phyloP scores from a whole-genome alignment of 53 echinoderm and acorn worm genomes.

The Astropecten irregularis region DNA sequence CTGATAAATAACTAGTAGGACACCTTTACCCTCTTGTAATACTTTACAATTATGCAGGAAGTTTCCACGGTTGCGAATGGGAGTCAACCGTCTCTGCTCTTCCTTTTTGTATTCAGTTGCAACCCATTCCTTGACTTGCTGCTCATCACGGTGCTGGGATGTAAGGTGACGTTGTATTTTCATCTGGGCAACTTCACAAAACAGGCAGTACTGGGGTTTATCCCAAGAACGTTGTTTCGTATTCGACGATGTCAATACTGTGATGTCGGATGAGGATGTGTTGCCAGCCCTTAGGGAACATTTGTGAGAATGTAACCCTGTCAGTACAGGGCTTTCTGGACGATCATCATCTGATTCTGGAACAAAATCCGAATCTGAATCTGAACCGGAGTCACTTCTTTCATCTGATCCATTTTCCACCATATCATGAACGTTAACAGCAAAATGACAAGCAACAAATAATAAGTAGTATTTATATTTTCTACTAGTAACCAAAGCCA shows the following conservation, averaged over 20 bases:
- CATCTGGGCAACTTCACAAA: conserved; percentile 44
- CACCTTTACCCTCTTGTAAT: conserved; percentile 57
- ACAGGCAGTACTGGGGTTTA: conserved; percentile 76
- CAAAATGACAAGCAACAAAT: background rate
- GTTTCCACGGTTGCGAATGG: conserved; percentile 64
- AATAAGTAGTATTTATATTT: too few species aligned
- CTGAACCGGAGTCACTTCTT: background rate
- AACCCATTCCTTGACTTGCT: conserved; percentile 40
- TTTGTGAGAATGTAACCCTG: background rate
- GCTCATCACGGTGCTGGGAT: conserved; percentile 43
- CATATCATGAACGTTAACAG: background rate
- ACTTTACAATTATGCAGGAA: conserved; percentile 62
- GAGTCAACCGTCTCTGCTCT: conserved; percentile 54
- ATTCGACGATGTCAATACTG: conserved; percentile 6
- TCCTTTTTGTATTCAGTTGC: conserved; percentile 43
- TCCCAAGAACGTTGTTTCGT: conserved; percentile 56
- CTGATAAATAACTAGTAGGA: conserved; percentile 54
- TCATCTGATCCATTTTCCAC: conserved; percentile 3
- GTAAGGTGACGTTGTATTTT: conserved; percentile 69
- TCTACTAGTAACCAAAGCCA: too few species aligned
- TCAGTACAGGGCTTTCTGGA: conserved; percentile 16
- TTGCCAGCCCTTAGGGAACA: background rate
- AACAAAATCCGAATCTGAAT: conserved; percentile 11
- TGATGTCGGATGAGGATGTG: background rate
- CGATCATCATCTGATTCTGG: background rate